Percentiles rank a stretch among this genome's conserved stretches.
Evolutionary conservation across 2,113 vertebrate species (phyloP).

Genomic region (Nothoprocta perdicaria): DNA sequence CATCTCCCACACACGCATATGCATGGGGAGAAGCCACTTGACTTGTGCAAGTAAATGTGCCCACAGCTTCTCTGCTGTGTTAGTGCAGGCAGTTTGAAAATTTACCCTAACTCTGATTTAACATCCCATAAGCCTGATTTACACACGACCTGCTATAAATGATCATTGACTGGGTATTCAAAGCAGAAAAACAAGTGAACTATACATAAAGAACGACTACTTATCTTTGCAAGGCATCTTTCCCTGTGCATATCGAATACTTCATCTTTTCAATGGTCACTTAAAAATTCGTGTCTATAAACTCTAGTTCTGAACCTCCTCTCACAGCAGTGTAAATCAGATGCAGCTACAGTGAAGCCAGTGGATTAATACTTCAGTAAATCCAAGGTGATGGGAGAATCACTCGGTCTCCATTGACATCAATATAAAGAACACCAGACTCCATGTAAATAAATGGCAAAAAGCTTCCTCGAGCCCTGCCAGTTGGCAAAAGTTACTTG

Average conservation of each 20-base stretch:
- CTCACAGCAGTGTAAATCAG: background rate
- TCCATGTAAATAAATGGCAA: slow-evolving; percentile 3
- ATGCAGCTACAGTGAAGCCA: background rate
- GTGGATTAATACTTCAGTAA: slow-evolving; percentile 1
- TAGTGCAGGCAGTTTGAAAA: background rate
- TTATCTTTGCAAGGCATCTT: background rate
- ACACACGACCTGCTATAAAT: background rate
- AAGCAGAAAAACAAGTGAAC: slow-evolving; percentile 7
- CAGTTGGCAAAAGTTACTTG: slow-evolving; percentile 16
- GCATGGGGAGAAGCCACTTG: background rate
- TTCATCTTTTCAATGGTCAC: background rate
- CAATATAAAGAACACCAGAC: background rate
- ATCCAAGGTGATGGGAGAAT: background rate
- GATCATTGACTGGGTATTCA: background rate
- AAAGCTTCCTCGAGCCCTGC: slow-evolving; percentile 18
- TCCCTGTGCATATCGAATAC: background rate
- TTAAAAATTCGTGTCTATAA: background rate
- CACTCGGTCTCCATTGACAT: background rate
- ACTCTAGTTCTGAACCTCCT: background rate
- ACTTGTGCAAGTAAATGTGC: background rate
- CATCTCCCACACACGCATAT: fast-evolving
- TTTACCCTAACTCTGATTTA: background rate
- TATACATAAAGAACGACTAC: background rate
- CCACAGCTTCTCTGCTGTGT: background rate
- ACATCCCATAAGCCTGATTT: slow-evolving; percentile 7